Evolutionary conservation across 2,888 invertebrate species (phyloP).

Genomic region (Zele albiditarsus): DNA sequence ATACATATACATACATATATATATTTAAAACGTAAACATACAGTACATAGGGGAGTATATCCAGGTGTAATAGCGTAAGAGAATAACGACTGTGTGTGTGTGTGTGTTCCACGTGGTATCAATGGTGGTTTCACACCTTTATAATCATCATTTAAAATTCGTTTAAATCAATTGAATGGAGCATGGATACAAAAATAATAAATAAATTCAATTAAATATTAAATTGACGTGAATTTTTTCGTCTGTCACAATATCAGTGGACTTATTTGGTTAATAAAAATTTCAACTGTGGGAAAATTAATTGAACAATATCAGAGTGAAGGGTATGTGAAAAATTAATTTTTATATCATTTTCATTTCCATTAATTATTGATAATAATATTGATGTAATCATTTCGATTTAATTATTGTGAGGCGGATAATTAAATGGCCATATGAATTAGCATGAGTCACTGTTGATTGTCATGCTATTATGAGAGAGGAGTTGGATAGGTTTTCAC

Average conservation of each 20-base stretch:
- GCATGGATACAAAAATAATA: no score
- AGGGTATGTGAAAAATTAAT: no score
- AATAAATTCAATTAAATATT: neutral
- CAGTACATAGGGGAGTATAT: neutral
- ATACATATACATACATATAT: neutral
- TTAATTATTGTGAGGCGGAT: no score
- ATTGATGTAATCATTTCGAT: no score
- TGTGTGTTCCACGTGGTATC: conserved; percentile 9
- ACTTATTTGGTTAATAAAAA: no score
- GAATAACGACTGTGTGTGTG: neutral
- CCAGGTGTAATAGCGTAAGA: neutral
- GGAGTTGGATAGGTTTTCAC: neutral
- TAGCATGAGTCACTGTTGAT: neutral
- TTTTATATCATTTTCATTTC: no score
- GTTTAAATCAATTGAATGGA: neutral
- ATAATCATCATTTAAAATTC: neutral
- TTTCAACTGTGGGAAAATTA: no score
- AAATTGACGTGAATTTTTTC: no score
- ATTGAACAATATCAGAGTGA: no score
- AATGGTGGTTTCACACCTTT: neutral
- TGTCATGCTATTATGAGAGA: neutral
- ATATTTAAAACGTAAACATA: neutral
- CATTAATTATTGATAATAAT: no score
- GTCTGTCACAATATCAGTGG: no score
- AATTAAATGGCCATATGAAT: neutral